Percentiles rank a stretch among this genome's conserved stretches.
Conservation (phyloP, 2,797 vertebrate genomes). For the Lagocephalus sceleratus region DNA sequence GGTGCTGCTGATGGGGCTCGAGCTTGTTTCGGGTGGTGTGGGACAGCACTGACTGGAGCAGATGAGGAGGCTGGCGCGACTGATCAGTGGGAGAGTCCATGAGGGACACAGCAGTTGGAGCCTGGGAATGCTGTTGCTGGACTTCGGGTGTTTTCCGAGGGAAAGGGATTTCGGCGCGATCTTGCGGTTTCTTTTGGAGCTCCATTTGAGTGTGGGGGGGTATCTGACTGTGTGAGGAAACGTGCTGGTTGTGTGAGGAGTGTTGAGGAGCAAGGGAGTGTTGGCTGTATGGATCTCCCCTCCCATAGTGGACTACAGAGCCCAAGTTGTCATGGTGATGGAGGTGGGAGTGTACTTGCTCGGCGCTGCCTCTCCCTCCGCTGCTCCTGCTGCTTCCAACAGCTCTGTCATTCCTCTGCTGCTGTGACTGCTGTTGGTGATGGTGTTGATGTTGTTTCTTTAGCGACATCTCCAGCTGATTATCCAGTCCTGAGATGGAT, state of each 20-base stretch:
- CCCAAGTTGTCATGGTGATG: constrained; percentile 85
- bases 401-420: constrained; percentile 82
- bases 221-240: constrained; percentile 73
- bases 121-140: constrained; percentile 75
- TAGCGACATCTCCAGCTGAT: constrained; percentile 86
- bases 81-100: constrained; percentile 85
- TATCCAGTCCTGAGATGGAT: constrained; percentile 82
- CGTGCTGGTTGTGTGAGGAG: constrained; percentile 77
- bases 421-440: constrained; percentile 61
- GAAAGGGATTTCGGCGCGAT: constrained; percentile 78
- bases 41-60: constrained; percentile 87
- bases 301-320: constrained; percentile 87
- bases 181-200: constrained; percentile 85
- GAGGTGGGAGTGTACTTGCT: constrained; percentile 77
- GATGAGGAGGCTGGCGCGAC: constrained; percentile 68
- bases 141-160: constrained; percentile 78
- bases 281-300: constrained; percentile 76
- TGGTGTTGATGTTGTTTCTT: constrained; percentile 81
- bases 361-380: constrained; percentile 68
- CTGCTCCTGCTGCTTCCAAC: constrained; percentile 68
- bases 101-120: constrained; percentile 75
- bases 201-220: constrained; percentile 81
- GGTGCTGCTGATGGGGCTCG: constrained; percentile 67
- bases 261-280: constrained; percentile 75
- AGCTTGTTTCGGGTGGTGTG: constrained; percentile 81